A percentile compares a stretch with the other conserved stretches of the same genome.
phyloP scores from a whole-genome alignment of 2,797 vertebrate species.

The Malacoctenus gilli region DNA sequence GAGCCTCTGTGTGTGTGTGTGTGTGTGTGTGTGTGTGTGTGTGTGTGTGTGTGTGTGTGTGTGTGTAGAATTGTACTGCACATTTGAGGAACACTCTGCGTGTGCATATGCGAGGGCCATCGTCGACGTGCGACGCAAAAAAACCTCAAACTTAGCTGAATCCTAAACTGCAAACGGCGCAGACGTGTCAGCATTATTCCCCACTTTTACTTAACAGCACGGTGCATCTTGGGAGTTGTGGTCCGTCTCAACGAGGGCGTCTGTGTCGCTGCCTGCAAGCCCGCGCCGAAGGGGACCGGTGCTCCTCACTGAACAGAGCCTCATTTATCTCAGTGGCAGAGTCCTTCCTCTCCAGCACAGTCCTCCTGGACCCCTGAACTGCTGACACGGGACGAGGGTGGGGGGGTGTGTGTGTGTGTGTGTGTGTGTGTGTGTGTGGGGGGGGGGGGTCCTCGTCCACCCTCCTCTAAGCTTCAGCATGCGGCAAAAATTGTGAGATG shows the following conservation, averaged over 20 bases:
- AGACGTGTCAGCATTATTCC: conserved; percentile 74
- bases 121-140: conserved; percentile 25
- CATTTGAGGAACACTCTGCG: conserved; percentile 41
- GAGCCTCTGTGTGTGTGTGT: no score
- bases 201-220: conserved; percentile 68
- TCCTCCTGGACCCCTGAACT: conserved; percentile 76
- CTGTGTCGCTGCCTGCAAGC: conserved; percentile 60
- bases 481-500: conserved; percentile 75
- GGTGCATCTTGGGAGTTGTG: conserved; percentile 81
- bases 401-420: no score
- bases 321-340: conserved; percentile 79
- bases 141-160: conserved; percentile 64
- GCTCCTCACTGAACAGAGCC: conserved; percentile 60
- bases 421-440: no score
- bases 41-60: conserved; percentile 49
- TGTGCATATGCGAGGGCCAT: conserved; percentile 31
- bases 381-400: conserved; percentile 72
- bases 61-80: conserved; percentile 46
- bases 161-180: conserved; percentile 69
- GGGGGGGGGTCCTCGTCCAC: conserved; percentile 12
- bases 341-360: conserved; percentile 60
- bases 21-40: conserved; percentile 53
- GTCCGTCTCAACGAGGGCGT: conserved; percentile 69
- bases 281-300: conserved; percentile 62
- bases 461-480: conserved; percentile 62